Conservation (phyloP, 2,113 vertebrate species). For the Pachyramphus minor region DNA sequence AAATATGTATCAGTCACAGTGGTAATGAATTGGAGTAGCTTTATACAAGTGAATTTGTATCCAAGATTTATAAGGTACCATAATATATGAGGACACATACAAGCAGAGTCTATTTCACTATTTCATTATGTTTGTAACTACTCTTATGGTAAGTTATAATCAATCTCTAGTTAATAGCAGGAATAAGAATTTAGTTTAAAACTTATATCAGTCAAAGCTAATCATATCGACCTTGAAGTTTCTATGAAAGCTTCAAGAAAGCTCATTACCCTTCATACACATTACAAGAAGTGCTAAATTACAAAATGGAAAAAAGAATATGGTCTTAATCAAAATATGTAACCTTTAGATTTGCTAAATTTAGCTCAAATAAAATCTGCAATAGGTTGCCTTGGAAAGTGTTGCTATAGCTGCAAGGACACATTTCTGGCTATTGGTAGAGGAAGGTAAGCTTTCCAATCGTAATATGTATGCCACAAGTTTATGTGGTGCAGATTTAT, state of each 20-base stretch:
- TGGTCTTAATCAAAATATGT: slow-evolving; percentile 67
- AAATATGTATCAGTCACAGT: neutral
- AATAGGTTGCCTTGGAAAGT: slow-evolving; percentile 77
- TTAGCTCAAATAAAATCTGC: slow-evolving; percentile 69
- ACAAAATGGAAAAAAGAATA: slow-evolving; percentile 22
- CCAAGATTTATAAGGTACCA: neutral
- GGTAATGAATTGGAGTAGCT: neutral
- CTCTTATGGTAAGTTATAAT: neutral
- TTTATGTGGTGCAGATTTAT: slow-evolving; percentile 3
- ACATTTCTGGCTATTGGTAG: slow-evolving; percentile 61
- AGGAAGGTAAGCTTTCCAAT: slow-evolving; percentile 62
- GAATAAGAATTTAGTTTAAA: slow-evolving; percentile 26
- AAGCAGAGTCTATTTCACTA: neutral
- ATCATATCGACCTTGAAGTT: neutral
- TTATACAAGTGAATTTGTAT: neutral
- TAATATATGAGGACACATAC: neutral
- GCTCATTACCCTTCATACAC: neutral
- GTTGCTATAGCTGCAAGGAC: slow-evolving; percentile 80
- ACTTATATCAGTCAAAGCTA: neutral
- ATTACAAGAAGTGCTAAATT: neutral
- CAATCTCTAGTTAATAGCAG: neutral
- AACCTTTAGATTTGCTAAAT: slow-evolving; percentile 72
- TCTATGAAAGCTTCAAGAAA: slow-evolving; percentile 24
- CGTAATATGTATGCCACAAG: slow-evolving; percentile 2
- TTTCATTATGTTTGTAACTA: neutral